Percentiles rank a stretch among this genome's conserved stretches.
phyloP scores from a whole-genome alignment of 2,113 vertebrate genomes.

The Hassar affinis region DNA sequence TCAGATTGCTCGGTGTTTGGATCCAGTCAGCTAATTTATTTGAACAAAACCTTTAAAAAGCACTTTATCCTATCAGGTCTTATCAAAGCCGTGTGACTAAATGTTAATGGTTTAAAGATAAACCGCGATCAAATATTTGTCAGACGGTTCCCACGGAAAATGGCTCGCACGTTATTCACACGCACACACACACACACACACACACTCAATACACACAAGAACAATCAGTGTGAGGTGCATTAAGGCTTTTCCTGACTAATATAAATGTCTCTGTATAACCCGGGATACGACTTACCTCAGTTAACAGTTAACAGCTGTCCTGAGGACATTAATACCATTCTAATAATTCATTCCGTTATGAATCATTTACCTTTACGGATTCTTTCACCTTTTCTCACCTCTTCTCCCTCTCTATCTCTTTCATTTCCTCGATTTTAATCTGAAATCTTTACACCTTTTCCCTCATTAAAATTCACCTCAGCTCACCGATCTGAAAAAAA shows the following conservation, averaged over 20 bases:
- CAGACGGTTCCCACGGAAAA: constrained; percentile 1
- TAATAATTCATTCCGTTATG: too few species aligned
- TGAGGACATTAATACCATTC: too few species aligned
- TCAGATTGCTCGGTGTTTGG: background rate
- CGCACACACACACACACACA: background rate
- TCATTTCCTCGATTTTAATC: too few species aligned
- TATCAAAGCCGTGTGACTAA: background rate
- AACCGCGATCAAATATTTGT: constrained; percentile 11
- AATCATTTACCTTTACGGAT: too few species aligned
- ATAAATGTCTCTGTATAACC: too few species aligned
- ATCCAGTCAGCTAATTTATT: background rate
- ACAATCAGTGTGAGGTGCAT: background rate
- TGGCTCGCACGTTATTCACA: background rate
- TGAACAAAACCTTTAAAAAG: background rate
- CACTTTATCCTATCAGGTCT: background rate
- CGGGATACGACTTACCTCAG: too few species aligned
- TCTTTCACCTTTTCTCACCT: too few species aligned
- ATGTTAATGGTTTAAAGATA: constrained; percentile 4
- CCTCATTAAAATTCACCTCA: background rate
- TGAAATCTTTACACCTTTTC: background rate
- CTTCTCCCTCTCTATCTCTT: too few species aligned
- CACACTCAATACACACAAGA: background rate
- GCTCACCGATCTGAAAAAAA: background rate
- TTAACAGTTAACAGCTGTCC: too few species aligned
- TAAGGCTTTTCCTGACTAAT: too few species aligned